Evolutionary conservation across 2,888 invertebrate species (phyloP), one percentile per base, ranked within the genome.

Genomic region (Amiota minor): DNA sequence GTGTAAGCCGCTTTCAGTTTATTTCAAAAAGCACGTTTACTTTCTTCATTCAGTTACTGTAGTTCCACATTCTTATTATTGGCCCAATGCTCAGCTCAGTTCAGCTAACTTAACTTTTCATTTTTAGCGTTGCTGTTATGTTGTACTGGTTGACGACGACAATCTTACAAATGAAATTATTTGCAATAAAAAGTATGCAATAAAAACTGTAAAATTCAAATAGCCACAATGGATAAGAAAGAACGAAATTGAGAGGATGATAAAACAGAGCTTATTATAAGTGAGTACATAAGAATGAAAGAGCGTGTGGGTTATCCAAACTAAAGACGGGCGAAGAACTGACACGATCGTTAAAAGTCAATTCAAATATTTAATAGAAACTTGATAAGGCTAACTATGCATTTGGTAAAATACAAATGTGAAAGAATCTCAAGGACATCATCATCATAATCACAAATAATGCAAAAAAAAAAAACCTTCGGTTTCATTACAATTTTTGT

Each of bases 321-420:
- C 35, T 35, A 35, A 35, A 35, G 35, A 6, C 35, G 35, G 35
- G 72, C 73, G 78, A 75, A n/a, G n/a, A n/a, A n/a, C n/a, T n/a
- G 76, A 74, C 77, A 82, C 6, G 35, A 82, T 84, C 85, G 85
- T 83, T 85, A 85, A 83, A 83, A 85, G 85, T 80, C 82, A 83
- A 83, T 85, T 84, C 82, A 82, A 78, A 84, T 84, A 82, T 85
- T 75, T 75, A 80, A 85, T 84, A 80, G 82, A 82, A 85, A 78
- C 81, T 80, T 80, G 81, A 80, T 80, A 80, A 78, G 74, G 74
- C 75, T 70, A 75, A 70, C 59, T 20, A 2, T 16, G 59, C 59
- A 20, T 12, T 35, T 2, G 35, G 35, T 35, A 35, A 35, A 35
- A 35, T 35, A 35, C 35, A 35, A 35, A 35, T 35, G 6, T 6